Evolutionary conservation across 2,888 invertebrate genomes (phyloP), one percentile per base, ranked within the genome.

Genomic region (Oscheius sp.): DNA sequence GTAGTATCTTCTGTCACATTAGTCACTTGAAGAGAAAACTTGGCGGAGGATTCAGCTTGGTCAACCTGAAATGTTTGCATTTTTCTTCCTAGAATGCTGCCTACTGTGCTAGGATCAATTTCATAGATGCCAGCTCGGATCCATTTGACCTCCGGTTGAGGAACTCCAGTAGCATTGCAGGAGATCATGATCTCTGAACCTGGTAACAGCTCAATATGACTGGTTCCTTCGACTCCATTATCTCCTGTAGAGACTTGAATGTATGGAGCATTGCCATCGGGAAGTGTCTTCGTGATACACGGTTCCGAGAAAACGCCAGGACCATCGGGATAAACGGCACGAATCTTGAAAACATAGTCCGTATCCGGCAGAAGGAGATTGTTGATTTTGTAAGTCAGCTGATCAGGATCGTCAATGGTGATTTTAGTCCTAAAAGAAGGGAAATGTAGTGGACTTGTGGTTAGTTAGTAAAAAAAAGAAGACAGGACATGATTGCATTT

Each of bases 221-320:
- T 81, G 6, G 71, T 73, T 30, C 85, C 85, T 14, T 74, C 76
- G 9, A 80, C 82, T 28, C 85, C 85, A 20, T 80, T 74, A 26
- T 82, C 84, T 17, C 85, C 85, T 4, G 80, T 80, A 4, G 84
- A 83, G 4, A 83, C 80, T 50, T 78, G 78, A 51, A 85, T 83
- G 68, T 80, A 81, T 1, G 85, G 85, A 5, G 85, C 81, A 54
- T 79, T 80, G 38, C 83, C 85, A 67, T 84, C 83, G 6, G 85
- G 85, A 17, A 85, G 74, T n/a, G 85, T 85, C 66, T 82, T 84
- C 73, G 82, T 82, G 51, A 85, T 85, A 66, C 85, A 85, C n/a
- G 85, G 83, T 61, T 85, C 82, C 4, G 85, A 84, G 75, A 85
- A 85, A 14, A 85, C 82, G n/a, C 82, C 80, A 6, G 85, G 85